phyloP scores from a whole-genome alignment of 2,797 vertebrate species.

The Gymnoscopelus microlampas region DNA sequence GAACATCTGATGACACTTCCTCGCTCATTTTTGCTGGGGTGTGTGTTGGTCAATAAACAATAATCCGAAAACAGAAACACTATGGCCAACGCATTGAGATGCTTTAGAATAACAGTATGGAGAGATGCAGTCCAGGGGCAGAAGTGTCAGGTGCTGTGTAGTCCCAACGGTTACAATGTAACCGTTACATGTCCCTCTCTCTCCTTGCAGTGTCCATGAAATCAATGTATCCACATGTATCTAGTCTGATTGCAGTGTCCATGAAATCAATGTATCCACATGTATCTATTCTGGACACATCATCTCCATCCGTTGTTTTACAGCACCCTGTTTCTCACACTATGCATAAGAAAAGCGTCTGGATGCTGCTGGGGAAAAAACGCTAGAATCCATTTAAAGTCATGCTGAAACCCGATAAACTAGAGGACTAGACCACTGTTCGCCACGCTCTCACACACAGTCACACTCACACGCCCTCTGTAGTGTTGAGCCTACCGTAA shows the following conservation, averaged over 20 bases:
- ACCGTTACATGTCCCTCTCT: conserved; percentile 75
- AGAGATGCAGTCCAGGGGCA: conserved; percentile 16
- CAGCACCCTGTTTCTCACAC: conserved; percentile 3
- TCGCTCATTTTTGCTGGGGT: conserved; percentile 84
- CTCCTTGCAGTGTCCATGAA: conserved; percentile 46
- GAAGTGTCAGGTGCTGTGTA: conserved; percentile 73
- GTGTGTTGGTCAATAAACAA: not conserved
- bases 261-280: conserved; percentile 50
- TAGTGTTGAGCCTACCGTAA: conserved; percentile 49
- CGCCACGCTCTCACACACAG: too few relatives aligned
- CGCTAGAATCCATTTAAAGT: conserved; percentile 31
- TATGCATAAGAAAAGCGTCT: not conserved
- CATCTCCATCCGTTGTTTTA: conserved; percentile 18
- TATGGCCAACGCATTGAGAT: conserved; percentile 45
- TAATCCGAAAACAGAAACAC: not conserved
- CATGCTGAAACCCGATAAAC: conserved; percentile 37
- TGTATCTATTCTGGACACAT: conserved; percentile 50
- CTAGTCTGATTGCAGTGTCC: conserved; percentile 42
- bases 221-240: conserved; percentile 51
- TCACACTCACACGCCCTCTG: conserved; percentile 47
- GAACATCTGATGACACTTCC: conserved; percentile 87
- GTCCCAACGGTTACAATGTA: conserved; percentile 10
- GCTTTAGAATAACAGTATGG: conserved; percentile 32
- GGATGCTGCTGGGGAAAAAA: not conserved
- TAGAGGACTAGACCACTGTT: too few relatives aligned